phyloP scores from a whole-genome alignment of 53 echinoderm and acorn worm species.

The Apostichopus leukothele region DNA sequence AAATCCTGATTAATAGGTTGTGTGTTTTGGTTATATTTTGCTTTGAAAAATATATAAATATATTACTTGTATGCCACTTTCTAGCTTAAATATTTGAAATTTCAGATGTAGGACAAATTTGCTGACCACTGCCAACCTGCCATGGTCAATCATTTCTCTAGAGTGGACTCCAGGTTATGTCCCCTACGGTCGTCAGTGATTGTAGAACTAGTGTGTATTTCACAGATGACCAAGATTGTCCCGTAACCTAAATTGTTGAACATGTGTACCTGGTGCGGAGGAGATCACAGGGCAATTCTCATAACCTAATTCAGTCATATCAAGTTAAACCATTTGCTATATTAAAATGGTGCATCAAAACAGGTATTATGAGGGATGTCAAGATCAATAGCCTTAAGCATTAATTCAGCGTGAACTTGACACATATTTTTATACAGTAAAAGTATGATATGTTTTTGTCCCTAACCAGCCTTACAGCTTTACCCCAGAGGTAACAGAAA shows the following conservation, averaged over 20 bases:
- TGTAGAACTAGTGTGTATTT: background rate
- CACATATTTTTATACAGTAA: background rate
- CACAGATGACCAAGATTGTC: background rate
- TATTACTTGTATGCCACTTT: too few species aligned
- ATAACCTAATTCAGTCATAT: background rate
- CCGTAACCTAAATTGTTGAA: background rate
- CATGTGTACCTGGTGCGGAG: background rate
- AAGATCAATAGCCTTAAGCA: background rate
- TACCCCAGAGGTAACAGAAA: background rate
- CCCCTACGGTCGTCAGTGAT: background rate
- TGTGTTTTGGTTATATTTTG: too few species aligned
- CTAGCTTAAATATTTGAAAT: background rate
- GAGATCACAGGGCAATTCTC: background rate
- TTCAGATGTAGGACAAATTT: conserved; percentile 1
- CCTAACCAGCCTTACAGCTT: background rate
- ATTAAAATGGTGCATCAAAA: background rate
- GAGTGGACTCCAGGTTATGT: background rate
- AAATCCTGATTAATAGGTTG: too few species aligned
- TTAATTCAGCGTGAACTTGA: background rate
- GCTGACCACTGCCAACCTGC: background rate
- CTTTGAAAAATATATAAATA: too few species aligned
- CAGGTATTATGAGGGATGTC: background rate
- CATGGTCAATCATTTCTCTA: background rate
- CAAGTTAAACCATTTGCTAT: background rate
- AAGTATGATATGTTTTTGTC: background rate